Conservation (phyloP, 2,888 invertebrate species). For the Apotomis turbidana region DNA sequence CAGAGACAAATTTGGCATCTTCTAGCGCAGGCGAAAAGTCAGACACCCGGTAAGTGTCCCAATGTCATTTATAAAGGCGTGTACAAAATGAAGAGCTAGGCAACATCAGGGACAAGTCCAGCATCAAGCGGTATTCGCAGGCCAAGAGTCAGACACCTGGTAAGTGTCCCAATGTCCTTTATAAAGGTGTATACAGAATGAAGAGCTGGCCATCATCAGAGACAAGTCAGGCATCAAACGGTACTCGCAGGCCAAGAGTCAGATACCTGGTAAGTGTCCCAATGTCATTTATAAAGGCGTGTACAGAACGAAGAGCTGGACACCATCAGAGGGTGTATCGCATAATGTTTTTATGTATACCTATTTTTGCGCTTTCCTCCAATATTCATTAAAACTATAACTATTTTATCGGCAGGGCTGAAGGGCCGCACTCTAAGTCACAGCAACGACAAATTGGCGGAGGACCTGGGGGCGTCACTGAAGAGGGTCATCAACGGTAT, state of each 20-base stretch:
- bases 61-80: conserved; percentile 54
- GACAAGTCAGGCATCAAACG: conserved; percentile 51
- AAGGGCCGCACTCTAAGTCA: conserved; percentile 46
- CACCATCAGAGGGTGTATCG: no score
- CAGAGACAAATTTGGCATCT: conserved; percentile 53
- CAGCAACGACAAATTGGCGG: conserved; percentile 51
- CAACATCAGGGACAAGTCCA: conserved; percentile 56
- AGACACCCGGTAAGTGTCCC: conserved; percentile 49
- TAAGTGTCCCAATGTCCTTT: conserved; percentile 40
- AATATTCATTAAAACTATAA: no score
- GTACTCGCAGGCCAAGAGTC: conserved; percentile 55
- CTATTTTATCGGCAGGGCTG: conserved; percentile 15
- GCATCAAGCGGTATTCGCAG: conserved; percentile 50
- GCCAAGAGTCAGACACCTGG: conserved; percentile 54
- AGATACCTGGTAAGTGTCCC: conserved; percentile 49
- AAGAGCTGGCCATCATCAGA: conserved; percentile 63
- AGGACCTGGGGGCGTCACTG: conserved; percentile 54
- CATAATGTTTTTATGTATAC: no score
- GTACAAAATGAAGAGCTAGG: conserved; percentile 67
- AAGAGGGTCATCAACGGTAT: conserved; percentile 58
- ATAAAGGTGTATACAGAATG: conserved; percentile 66
- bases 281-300: not conserved
- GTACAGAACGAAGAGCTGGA: not conserved
- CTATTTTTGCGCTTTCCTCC: no score
- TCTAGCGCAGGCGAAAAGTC: conserved; percentile 52